These are phyloP conservation scores for Blomia tropicalis DNA, from an alignment of 2,888 invertebrate genomes.

Conservation along the genomic window DNA sequence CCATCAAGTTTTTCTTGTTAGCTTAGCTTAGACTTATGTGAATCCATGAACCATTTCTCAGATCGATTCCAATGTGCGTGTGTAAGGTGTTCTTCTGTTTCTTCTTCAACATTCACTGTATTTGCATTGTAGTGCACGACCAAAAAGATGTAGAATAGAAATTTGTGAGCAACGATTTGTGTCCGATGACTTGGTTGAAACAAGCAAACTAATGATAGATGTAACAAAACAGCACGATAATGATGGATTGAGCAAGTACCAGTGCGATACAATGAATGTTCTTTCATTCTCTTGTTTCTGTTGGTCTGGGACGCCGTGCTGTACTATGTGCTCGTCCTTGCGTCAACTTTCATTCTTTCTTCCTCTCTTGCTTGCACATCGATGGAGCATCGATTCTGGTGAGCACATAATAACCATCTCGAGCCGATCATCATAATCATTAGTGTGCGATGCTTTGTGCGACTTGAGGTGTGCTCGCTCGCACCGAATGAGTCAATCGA, in stretches of 20 bases:
- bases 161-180: constrained; percentile 3
- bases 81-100: no score
- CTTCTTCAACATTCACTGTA: neutral
- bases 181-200: constrained; percentile 1
- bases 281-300: no score
- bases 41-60: no score
- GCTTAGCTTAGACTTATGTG: no score
- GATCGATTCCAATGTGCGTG: no score
- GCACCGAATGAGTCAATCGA: constrained; percentile 9
- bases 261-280: neutral
- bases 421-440: constrained; percentile 12
- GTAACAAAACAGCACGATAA: constrained; percentile 4
- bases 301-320: no score
- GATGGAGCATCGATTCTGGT: neutral
- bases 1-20: no score
- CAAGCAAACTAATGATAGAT: constrained; percentile 9
- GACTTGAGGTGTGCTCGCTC: constrained; percentile 7
- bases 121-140: no score
- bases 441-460: constrained; percentile 6
- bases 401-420: constrained; percentile 8
- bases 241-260: constrained; percentile 11
- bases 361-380: neutral
- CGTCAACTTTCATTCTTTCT: neutral
- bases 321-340: neutral
- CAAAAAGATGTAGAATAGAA: no score